phyloP scores from a whole-genome alignment of 2,113 vertebrate genomes.

The Orthochromis malagaraziensis region DNA sequence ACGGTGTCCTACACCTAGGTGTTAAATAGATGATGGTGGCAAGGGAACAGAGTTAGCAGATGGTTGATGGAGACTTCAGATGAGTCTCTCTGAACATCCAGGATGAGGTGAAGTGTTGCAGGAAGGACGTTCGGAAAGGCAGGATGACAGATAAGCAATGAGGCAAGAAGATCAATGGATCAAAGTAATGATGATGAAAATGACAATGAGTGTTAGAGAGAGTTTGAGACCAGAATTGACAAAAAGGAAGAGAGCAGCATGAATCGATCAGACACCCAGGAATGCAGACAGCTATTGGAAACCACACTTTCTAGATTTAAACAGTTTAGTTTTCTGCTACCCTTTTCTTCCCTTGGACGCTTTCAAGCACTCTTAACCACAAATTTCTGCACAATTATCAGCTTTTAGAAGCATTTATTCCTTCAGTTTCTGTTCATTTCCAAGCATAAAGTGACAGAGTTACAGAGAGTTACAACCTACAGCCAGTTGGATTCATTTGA shows the following conservation, averaged over 20 bases:
- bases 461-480: not conserved
- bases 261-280: not conserved
- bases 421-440: not conserved
- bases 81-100: not conserved
- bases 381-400: not conserved
- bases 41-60: not conserved
- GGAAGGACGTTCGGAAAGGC: not conserved
- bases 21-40: not conserved
- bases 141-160: not conserved
- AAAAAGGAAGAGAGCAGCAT: not conserved
- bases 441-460: not conserved
- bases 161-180: not conserved
- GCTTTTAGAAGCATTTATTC: not conserved
- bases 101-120: not conserved
- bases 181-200: not conserved
- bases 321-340: not conserved
- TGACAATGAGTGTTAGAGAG: not conserved
- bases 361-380: not conserved
- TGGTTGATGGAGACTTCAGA: not conserved
- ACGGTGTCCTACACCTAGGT: not conserved
- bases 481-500: slow-evolving; percentile 3
- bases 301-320: not conserved
- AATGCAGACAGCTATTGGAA: not conserved
- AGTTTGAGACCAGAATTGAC: not conserved
- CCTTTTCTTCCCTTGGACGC: not conserved